phyloP scores from a whole-genome alignment of 2,888 invertebrate genomes.

The Urechis unicinctus region DNA sequence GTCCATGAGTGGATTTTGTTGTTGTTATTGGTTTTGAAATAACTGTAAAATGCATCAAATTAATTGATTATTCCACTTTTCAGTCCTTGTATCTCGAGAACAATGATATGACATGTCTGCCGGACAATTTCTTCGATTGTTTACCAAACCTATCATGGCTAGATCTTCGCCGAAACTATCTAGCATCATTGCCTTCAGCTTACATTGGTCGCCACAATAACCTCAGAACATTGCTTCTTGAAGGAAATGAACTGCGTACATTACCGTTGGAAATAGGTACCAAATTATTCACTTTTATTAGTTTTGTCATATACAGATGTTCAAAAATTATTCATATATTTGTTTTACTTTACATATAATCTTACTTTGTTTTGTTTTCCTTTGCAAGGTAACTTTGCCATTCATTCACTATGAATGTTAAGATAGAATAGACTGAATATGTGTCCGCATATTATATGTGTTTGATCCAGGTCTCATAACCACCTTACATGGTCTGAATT shows the following conservation, averaged over 20 bases:
- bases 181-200: conserved; percentile 36
- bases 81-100: conserved; percentile 47
- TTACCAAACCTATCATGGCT: conserved; percentile 44
- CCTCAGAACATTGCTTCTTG: conserved; percentile 40
- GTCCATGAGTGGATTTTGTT: too few relatives aligned
- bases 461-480: conserved; percentile 34
- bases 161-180: conserved; percentile 40
- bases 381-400: neutral
- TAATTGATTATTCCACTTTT: too few relatives aligned
- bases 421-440: neutral
- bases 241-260: conserved; percentile 40
- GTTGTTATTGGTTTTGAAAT: too few relatives aligned
- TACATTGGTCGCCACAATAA: conserved; percentile 39
- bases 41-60: too few relatives aligned
- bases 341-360: too few relatives aligned
- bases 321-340: too few relatives aligned
- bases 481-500: conserved; percentile 44
- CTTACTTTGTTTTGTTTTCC: neutral
- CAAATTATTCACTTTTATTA: conserved; percentile 12
- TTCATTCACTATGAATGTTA: neutral
- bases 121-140: conserved; percentile 44
- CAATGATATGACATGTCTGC: conserved; percentile 38
- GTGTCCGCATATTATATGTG: neutral
- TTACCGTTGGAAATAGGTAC: conserved; percentile 47
- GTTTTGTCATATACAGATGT: neutral